phyloP scores from a whole-genome alignment of 2,888 invertebrate species.

The Folsomia manolachei region DNA sequence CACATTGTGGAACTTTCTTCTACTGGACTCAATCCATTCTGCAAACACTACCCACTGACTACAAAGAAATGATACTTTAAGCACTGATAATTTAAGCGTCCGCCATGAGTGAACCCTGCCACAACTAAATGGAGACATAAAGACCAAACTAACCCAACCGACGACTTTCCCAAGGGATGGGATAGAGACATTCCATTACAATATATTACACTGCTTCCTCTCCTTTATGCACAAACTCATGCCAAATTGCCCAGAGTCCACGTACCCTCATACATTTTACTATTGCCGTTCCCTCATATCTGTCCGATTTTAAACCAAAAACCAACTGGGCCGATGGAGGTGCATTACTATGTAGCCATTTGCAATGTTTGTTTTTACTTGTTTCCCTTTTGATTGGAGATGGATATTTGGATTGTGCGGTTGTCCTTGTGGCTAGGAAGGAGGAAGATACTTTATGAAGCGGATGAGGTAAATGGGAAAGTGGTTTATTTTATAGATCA shows the following conservation, averaged over 20 bases:
- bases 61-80: background rate
- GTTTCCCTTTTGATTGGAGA: background rate
- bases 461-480: background rate
- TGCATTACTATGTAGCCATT: too few relatives aligned
- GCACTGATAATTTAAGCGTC: too few relatives aligned
- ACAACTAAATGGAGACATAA: conserved; percentile 10
- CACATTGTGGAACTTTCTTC: background rate
- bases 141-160: conserved; percentile 16
- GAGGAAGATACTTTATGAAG: background rate
- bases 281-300: background rate
- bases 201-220: conserved; percentile 14
- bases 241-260: conserved; percentile 8
- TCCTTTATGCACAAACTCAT: conserved; percentile 12
- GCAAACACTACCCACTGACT: background rate
- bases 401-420: background rate
- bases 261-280: background rate
- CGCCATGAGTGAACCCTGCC: background rate
- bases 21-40: background rate
- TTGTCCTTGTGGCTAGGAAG: background rate
- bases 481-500: background rate
- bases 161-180: conserved; percentile 7
- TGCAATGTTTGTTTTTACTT: background rate
- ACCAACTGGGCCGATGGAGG: background rate
- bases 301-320: background rate
- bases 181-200: conserved; percentile 16